Conservation (phyloP, 1,140 invertebrate genomes). For the Orchesella cincta region DNA sequence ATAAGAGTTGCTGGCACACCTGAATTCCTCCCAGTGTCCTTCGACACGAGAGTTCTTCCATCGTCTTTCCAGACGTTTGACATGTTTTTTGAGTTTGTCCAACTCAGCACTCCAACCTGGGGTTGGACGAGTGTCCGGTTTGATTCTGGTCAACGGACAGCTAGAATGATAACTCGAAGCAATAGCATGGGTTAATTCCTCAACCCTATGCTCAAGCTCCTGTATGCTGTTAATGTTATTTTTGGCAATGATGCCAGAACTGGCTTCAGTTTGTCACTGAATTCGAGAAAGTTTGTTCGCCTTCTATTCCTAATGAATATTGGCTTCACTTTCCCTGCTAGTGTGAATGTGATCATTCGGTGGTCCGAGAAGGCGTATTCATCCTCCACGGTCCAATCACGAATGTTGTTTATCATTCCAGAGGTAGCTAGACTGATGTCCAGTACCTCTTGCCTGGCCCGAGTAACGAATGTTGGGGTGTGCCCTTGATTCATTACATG, state of each 20-base stretch:
- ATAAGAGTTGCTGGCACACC: neutral
- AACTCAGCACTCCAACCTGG: constrained; percentile 33
- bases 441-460: constrained; percentile 24
- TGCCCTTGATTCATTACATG: constrained; percentile 23
- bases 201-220: constrained; percentile 13
- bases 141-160: constrained; percentile 23
- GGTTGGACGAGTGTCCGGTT: neutral
- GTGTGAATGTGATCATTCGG: constrained; percentile 2
- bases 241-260: neutral
- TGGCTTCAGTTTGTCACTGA: neutral
- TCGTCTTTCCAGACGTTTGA: neutral
- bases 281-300: constrained; percentile 31
- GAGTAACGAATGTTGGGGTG: constrained; percentile 35
- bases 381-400: constrained; percentile 34
- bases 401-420: neutral
- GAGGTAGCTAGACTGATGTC: constrained; percentile 33
- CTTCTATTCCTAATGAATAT: constrained; percentile 28
- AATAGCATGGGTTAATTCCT: neutral
- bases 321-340: neutral
- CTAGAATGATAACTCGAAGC: neutral
- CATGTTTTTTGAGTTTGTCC: neutral
- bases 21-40: neutral
- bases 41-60: neutral
- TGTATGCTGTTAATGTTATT: neutral
- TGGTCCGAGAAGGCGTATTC: constrained; percentile 41